Evolutionary conservation across 1,140 invertebrate genomes (phyloP), one percentile per base, ranked within the genome.

Genomic region (Drosophila orena): DNA sequence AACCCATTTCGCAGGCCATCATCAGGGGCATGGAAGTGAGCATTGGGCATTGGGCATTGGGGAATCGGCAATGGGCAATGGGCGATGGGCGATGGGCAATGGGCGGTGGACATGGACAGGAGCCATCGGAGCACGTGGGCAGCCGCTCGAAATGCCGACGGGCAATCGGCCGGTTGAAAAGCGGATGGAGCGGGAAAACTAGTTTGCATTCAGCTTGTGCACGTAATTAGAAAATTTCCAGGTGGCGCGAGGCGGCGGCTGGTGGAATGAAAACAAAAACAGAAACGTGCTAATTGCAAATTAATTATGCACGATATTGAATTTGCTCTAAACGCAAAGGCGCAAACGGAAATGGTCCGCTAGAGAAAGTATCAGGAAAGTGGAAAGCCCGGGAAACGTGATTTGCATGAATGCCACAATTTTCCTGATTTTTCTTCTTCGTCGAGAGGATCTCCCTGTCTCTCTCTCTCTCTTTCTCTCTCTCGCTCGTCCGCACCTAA

Each of bases 251-350:
- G 44, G 42, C 15, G 43, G 42, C 15, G 43, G 42, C 15, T 72
- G 68, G 76, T 65, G 73, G 74, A 77, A 84, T 72, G 83, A 89
- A 91, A 91, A 88, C 90, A 90, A 91, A 91, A 91, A 85, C 86
- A 90, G 84, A 75, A 91, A 89, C 90, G 90, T 91, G 90, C 90
- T 91, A 91, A 91, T 90, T 91, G 90, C 90, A 91, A 89, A 91
- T 91, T 91, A 91, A 91, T 91, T 91, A 91, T 91, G 90, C 90
- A 91, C 44, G 80, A 90, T 91, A 91, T 91, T 91, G 90, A 90
- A 88, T 91, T 91, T 91, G 83, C 69, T 74, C 80, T 89, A 90
- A 88, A 91, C 65, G 78, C 65, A 74, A 80, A 50, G 68, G 55
- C 56, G 55, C 43, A 55, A 69, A 56, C 64, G 62, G 50, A 77